These are phyloP conservation scores for Brachionus koreanus DNA, from an alignment of 1,140 invertebrate species.

Conservation along the genomic window DNA sequence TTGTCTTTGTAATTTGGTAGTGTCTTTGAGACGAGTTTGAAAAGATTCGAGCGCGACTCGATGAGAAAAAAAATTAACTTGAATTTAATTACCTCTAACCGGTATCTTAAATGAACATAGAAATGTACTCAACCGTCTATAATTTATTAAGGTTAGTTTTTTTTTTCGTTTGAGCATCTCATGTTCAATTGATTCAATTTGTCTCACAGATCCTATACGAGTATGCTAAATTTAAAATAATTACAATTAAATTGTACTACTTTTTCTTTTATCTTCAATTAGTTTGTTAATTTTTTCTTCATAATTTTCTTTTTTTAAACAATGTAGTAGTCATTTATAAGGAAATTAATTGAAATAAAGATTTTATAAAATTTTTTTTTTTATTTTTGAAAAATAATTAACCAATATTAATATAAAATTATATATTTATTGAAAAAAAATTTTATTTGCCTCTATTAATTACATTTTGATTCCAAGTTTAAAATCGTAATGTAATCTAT, in stretches of 20 bases:
- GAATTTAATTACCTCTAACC: not conserved
- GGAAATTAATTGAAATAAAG: not conserved
- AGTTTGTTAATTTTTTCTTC: not conserved
- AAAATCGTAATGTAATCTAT: too few relatives aligned
- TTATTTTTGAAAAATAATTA: too few relatives aligned
- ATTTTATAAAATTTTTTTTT: not conserved
- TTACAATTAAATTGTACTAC: not conserved
- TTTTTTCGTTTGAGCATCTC: not conserved
- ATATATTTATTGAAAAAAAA: too few relatives aligned
- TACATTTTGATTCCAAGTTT: too few relatives aligned
- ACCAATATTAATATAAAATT: too few relatives aligned
- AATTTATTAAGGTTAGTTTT: conserved; percentile 5
- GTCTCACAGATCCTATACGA: not conserved
- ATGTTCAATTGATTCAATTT: not conserved
- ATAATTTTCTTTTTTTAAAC: not conserved
- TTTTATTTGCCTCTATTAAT: too few relatives aligned
- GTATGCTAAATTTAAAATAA: not conserved
- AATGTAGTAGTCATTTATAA: not conserved
- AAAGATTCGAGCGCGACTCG: not conserved
- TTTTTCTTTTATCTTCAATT: not conserved
- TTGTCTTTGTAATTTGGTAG: not conserved
- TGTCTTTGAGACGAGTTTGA: not conserved
- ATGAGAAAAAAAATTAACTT: not conserved
- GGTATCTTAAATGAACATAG: not conserved
- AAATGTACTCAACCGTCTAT: not conserved